Percentiles rank a stretch among this genome's conserved stretches.
Evolutionary conservation across 2,797 vertebrate genomes (phyloP).

Genomic region (Limnodromus scolopaceus): DNA sequence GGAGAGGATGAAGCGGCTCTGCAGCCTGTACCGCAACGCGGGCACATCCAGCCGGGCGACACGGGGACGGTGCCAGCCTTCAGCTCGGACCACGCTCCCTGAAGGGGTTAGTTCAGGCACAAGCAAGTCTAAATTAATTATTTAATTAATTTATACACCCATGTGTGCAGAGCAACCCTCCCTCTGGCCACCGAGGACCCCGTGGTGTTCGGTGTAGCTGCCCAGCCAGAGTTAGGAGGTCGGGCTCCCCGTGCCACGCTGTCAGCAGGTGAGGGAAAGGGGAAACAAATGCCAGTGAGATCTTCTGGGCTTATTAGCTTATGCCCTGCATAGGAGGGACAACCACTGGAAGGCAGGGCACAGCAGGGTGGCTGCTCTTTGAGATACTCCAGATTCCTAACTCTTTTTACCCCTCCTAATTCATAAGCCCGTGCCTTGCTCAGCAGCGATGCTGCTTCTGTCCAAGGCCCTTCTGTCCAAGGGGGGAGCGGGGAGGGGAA

Average conservation of each 20-base stretch:
- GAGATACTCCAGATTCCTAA: neutral
- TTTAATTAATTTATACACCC: neutral
- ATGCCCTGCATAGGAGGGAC: neutral
- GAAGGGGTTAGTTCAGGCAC: fast-evolving
- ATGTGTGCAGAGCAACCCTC: neutral
- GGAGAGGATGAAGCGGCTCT: neutral
- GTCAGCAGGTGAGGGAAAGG: neutral
- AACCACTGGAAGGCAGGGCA: neutral
- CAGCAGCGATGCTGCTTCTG: neutral
- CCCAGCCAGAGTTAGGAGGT: neutral
- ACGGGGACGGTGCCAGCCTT: neutral
- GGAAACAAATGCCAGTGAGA: neutral
- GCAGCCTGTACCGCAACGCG: neutral
- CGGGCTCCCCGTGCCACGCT: fast-evolving
- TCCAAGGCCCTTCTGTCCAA: neutral
- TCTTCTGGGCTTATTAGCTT: neutral
- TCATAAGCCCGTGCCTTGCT: neutral
- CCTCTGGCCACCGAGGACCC: neutral
- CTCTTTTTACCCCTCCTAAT: neutral
- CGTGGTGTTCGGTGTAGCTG: neutral
- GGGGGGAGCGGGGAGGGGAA: neutral
- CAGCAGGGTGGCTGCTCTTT: neutral
- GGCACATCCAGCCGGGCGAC: fast-evolving
- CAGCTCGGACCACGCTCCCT: fast-evolving
- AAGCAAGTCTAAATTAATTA: neutral